Evolutionary conservation across 2,888 invertebrate genomes (phyloP), one percentile per base, ranked within the genome.

Genomic region (Epiblema foenella): DNA sequence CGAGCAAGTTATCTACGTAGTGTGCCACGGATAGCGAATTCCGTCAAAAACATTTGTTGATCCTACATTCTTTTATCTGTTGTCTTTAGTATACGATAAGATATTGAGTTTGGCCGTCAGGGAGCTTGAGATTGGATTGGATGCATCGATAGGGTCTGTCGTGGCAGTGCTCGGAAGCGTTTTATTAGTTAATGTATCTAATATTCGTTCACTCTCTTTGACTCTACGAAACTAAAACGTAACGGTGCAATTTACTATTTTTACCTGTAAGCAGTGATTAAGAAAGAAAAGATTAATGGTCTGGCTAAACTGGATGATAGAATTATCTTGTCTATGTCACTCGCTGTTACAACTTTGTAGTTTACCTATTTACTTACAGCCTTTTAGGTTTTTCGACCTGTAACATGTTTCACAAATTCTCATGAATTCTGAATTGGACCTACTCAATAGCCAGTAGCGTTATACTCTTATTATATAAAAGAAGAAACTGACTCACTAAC

Each of bases 121-220:
- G 67, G 67, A 57, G 54, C 39, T 71, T 57, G 56, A 56, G 51
- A 71, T 67, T 56, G 67, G 71, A 71, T 71, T 67, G 66, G 67
- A 71, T 71, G 71, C 67, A 71, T 51, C 57, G 67, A 71, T 71
- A 67, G 62, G 29, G 62, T 57, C 60, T 71, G 66, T 71, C 51
- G 49, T 62, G 18, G 49, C 49, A 46, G 54, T 57, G 56, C 56
- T 56, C 9, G 46, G 42, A 65, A 69, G 29, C 59, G 56, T 67
- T 71, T 56, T 49, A 54, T 62, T 62, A 66, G 60, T 60, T 66
- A 62, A 60, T 52, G 42, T 42, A 57, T 62, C 37, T 17, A 20
- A 63, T 62, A 63, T 64, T 69, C 64, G 46, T 60, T 68, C 9
- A 54, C 9, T 29, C 51, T 42, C 68, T 37, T 39, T 52, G 52